A percentile compares a stretch with the other conserved stretches of the same genome.
phyloP scores from a whole-genome alignment of 2,888 invertebrate species.

The Ditylenchus weischeri region DNA sequence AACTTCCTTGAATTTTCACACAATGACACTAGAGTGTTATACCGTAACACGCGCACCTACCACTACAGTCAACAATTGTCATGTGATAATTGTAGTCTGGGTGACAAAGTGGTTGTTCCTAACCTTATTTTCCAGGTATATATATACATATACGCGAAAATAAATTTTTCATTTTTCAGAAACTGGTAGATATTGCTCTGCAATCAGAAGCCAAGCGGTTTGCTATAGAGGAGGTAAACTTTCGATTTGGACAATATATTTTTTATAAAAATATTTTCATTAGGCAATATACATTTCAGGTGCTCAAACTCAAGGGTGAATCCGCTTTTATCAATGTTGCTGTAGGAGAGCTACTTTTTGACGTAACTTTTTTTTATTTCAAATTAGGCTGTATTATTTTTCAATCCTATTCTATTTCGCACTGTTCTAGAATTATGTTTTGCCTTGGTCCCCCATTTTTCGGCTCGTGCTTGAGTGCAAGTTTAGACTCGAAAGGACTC shows the following conservation, averaged over 20 bases:
- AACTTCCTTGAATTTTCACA: constrained; percentile 30
- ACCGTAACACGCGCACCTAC: constrained; percentile 46
- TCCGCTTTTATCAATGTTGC: constrained; percentile 40
- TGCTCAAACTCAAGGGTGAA: constrained; percentile 31
- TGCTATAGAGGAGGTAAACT: constrained; percentile 34
- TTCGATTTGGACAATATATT: too few relatives aligned
- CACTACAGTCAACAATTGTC: constrained; percentile 43
- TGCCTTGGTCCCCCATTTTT: too few relatives aligned
- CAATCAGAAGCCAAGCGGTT: constrained; percentile 11
- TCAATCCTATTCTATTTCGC: too few relatives aligned
- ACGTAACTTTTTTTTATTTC: constrained; percentile 21
- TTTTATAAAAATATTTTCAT: too few relatives aligned
- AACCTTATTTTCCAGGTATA: constrained; percentile 53
- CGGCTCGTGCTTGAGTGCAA: too few relatives aligned
- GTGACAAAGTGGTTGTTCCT: constrained; percentile 46
- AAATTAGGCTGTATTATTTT: too few relatives aligned
- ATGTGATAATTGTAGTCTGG: constrained; percentile 43
- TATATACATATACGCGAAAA: constrained; percentile 12
- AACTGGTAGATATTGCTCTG: constrained; percentile 38
- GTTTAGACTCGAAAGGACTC: too few relatives aligned
- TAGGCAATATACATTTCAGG: too few relatives aligned
- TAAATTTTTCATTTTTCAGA: constrained; percentile 31
- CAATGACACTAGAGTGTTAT: constrained; percentile 48
- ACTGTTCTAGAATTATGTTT: too few relatives aligned
- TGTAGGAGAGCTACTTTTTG: constrained; percentile 50